These are phyloP conservation scores for Ichneumon xanthorius DNA, from an alignment of 2,888 invertebrate species.

Conservation along the genomic window DNA sequence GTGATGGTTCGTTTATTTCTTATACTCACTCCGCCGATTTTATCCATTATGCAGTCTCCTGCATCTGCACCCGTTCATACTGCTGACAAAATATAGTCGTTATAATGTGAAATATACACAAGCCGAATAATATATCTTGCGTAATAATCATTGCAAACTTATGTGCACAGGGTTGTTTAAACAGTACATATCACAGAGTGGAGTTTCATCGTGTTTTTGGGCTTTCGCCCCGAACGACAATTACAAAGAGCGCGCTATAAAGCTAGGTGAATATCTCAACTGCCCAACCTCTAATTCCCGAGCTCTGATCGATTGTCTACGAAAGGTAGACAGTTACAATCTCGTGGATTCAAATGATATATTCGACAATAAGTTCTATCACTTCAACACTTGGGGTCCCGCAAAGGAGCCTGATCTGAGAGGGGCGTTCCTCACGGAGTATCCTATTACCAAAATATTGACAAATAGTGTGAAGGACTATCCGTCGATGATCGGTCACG, in stretches of 20 bases:
- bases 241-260: conserved; percentile 34
- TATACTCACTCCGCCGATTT: neutral
- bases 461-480: conserved; percentile 27
- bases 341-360: conserved; percentile 14
- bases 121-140: neutral
- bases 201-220: conserved; percentile 43
- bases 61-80: neutral
- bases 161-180: conserved; percentile 66
- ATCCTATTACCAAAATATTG: conserved; percentile 27
- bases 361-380: conserved; percentile 9
- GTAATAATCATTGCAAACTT: neutral
- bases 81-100: neutral
- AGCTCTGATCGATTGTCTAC: conserved; percentile 63
- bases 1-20: conserved; percentile 18
- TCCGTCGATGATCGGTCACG: conserved; percentile 65
- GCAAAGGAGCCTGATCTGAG: conserved; percentile 15
- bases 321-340: conserved; percentile 14
- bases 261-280: conserved; percentile 43
- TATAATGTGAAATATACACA: neutral
- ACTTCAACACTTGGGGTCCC: conserved; percentile 53
- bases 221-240: no score
- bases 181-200: conserved; percentile 68
- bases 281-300: conserved; percentile 62
- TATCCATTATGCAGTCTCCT: neutral
- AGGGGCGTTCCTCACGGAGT: conserved; percentile 64